Evolutionary conservation across 1,140 invertebrate genomes (phyloP), one percentile per base, ranked within the genome.

Genomic region (Scaptodrosophila lebanonensis): DNA sequence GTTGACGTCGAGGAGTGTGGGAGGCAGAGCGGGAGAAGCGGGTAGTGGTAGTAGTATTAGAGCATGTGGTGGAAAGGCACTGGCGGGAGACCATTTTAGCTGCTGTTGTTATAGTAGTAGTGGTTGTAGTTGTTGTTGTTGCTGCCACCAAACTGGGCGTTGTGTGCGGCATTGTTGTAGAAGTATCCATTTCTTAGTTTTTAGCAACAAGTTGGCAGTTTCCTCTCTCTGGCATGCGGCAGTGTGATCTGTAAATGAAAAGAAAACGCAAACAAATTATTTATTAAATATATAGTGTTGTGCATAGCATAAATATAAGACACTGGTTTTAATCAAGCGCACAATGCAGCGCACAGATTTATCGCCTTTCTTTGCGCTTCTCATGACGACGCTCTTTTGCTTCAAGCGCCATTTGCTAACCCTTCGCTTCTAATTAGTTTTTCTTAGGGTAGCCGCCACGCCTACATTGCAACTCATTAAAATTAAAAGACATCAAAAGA

Each of bases 401-500:
- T 27, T 11, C 8, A n/a, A 9, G 3, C 9, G 45, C 13, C 13
- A 39, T n/a, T n/a, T n/a, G 32, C 9, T 35, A 35, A 35, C 32
- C 49, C 43, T 59, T 77, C 38, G 32, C 40, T 66, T 56, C 66
- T 72, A 76, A 76, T 76, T 77, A 76, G 72, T 76, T 77, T 77
- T 70, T 36, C 63, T 57, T 62, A 40, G 69, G 30, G 57, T 61
- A 45, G 57, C 52, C 50, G 25, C 27, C 30, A 33, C 32, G 18
- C 53, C 42, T 40, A 60, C 47, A 47, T 57, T 39, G 52, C 51
- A 69, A 73, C 75, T 73, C 75, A 73, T 79, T 79, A 79, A 79
- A 79, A 79, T 82, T 79, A 79, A 73, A 82, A 69, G 65, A 79
- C 75, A 66, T 79, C 75, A 79, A 79, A 76, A 73, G 68, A 79